Evolutionary conservation across 2,888 invertebrate genomes (phyloP).

Genomic region (Griposia aprilina): DNA sequence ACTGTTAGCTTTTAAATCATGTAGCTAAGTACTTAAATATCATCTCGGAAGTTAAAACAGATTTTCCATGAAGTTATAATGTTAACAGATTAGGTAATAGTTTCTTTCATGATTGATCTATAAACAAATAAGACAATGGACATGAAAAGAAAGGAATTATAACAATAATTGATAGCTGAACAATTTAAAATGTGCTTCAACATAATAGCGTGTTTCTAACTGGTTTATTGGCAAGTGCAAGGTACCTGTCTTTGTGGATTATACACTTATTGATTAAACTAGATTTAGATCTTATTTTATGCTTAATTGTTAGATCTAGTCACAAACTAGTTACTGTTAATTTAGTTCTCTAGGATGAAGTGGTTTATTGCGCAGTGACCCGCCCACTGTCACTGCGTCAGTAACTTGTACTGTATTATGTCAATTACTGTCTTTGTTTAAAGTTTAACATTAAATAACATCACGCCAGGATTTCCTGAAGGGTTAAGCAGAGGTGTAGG

Average conservation of each 20-base stretch:
- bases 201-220: conserved; percentile 18
- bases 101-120: not conserved
- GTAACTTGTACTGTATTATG: not conserved
- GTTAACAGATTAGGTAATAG: not conserved
- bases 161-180: not conserved
- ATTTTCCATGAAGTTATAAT: not conserved
- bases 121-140: not conserved
- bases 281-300: not conserved
- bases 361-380: conserved; percentile 18
- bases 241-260: conserved; percentile 8
- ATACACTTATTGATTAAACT: conserved; percentile 10
- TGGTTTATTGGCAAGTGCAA: conserved; percentile 21
- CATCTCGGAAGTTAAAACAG: no score
- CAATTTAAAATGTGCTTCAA: conserved; percentile 3
- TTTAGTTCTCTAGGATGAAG: conserved; percentile 11
- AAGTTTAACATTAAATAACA: no score
- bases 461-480: no score
- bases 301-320: not conserved
- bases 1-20: no score
- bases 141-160: not conserved
- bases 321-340: conserved; percentile 26
- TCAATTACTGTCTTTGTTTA: conserved; percentile 7
- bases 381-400: not conserved
- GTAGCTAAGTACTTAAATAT: no score
- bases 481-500: no score